These are phyloP conservation scores for Patella ulyssiponensis DNA, from an alignment of 2,888 invertebrate genomes.

Conservation along the genomic window DNA sequence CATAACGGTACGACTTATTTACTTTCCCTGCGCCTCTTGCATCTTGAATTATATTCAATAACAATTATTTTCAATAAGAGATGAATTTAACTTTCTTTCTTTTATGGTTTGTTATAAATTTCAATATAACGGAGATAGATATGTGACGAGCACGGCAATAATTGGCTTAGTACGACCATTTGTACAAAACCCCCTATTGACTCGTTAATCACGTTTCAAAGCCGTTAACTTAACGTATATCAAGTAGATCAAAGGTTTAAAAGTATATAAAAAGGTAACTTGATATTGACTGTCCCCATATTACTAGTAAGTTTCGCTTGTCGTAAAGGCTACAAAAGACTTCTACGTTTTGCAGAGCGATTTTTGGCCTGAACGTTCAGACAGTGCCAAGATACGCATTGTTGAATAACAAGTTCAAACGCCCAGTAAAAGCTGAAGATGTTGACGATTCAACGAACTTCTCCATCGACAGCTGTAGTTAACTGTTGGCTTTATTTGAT, in stretches of 20 bases:
- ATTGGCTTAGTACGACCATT: constrained; percentile 9
- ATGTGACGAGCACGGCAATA: constrained; percentile 2
- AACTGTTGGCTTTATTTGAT: constrained; percentile 23
- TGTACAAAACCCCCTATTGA: constrained; percentile 12
- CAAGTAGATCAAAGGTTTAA: constrained; percentile 13
- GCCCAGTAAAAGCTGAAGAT: constrained; percentile 1
- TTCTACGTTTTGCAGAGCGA: not conserved
- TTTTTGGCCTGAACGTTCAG: constrained; percentile 6
- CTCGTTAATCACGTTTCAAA: constrained; percentile 13
- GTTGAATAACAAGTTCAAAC: constrained; percentile 12
- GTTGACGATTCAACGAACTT: constrained; percentile 7
- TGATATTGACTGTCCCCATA: constrained; percentile 10
- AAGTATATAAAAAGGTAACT: constrained; percentile 11
- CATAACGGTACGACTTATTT: not conserved
- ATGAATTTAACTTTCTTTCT: not conserved
- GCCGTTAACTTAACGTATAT: constrained; percentile 13
- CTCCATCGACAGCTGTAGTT: constrained; percentile 23
- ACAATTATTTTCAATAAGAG: not conserved
- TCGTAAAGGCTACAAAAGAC: constrained; percentile 13
- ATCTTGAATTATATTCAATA: constrained; percentile 5
- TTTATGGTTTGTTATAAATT: constrained; percentile 7
- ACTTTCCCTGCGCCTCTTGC: not conserved
- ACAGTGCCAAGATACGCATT: constrained; percentile 13
- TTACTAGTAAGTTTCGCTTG: constrained; percentile 10
- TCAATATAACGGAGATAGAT: not conserved